These are phyloP conservation scores for Sphecodes monilicornis DNA, from an alignment of 2,888 invertebrate species.

Conservation along the genomic window DNA sequence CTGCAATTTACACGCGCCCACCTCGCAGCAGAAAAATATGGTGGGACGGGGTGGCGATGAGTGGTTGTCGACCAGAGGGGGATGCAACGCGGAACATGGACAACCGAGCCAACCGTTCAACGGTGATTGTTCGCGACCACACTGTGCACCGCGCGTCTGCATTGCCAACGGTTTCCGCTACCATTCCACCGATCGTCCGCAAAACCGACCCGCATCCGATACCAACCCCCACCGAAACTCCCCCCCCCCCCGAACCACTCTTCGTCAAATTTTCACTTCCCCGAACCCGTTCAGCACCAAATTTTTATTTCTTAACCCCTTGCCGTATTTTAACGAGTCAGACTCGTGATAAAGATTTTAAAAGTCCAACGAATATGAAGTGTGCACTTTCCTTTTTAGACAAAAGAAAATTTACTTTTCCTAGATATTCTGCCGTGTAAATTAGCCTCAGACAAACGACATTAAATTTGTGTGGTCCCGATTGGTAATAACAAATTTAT, in stretches of 20 bases:
- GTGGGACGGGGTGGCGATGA: conserved; percentile 40
- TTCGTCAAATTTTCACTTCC: background rate
- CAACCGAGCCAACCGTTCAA: conserved; percentile 30
- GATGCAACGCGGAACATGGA: background rate
- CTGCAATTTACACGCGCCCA: conserved; percentile 64
- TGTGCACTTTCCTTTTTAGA: too few relatives aligned
- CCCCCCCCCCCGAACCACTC: too few relatives aligned
- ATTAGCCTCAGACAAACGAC: too few relatives aligned
- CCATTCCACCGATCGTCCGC: background rate
- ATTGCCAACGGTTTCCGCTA: background rate
- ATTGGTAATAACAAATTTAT: too few relatives aligned
- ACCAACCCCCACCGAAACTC: background rate
- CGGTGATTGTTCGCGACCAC: conserved; percentile 59
- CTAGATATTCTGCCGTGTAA: too few relatives aligned
- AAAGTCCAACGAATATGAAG: too few relatives aligned
- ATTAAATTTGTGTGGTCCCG: too few relatives aligned
- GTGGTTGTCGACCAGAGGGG: conserved; percentile 40
- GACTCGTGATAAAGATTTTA: too few relatives aligned
- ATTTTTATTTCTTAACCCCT: too few relatives aligned
- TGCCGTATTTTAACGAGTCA: too few relatives aligned
- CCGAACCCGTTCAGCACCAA: background rate
- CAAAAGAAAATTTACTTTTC: too few relatives aligned
- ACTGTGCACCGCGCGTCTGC: conserved; percentile 31
- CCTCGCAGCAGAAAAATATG: conserved; percentile 62
- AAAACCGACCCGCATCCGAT: conserved; percentile 5